Conservation (phyloP, 2,888 invertebrate species). For the Ptilodon capucinus region DNA sequence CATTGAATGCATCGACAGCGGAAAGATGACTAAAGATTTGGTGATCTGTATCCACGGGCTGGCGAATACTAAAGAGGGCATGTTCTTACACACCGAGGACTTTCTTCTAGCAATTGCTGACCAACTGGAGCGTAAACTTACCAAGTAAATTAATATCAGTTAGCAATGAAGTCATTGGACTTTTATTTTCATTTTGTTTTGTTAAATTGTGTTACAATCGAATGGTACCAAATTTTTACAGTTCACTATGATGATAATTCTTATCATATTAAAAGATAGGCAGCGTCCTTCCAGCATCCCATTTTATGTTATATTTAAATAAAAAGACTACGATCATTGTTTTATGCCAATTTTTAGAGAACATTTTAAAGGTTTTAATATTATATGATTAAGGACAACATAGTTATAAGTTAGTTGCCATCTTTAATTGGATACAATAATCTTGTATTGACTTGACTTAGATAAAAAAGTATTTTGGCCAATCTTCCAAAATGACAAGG, state of each 20-base stretch:
- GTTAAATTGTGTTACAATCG: background rate
- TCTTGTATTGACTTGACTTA: too few species aligned
- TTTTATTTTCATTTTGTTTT: background rate
- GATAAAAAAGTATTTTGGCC: too few species aligned
- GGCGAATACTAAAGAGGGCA: constrained; percentile 90
- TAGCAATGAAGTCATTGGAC: background rate
- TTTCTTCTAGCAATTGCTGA: constrained; percentile 92
- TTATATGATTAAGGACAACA: background rate
- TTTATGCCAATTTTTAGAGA: too few species aligned
- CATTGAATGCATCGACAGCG: constrained; percentile 90
- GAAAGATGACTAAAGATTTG: constrained; percentile 94
- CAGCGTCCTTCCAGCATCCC: too few species aligned
- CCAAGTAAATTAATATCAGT: constrained; percentile 42
- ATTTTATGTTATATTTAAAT: background rate
- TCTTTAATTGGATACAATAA: too few species aligned
- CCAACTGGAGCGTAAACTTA: constrained; percentile 83
- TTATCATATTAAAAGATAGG: too few species aligned
- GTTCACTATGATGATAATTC: background rate
- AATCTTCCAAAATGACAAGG: background rate
- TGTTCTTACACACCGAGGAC: constrained; percentile 93
- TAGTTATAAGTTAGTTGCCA: background rate
- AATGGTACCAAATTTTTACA: background rate
- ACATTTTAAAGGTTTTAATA: too few species aligned
- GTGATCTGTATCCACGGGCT: constrained; percentile 93
- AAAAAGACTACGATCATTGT: too few species aligned